Evolutionary conservation across 2,888 invertebrate species (phyloP).

Genomic region (Oxyscelio sp.): DNA sequence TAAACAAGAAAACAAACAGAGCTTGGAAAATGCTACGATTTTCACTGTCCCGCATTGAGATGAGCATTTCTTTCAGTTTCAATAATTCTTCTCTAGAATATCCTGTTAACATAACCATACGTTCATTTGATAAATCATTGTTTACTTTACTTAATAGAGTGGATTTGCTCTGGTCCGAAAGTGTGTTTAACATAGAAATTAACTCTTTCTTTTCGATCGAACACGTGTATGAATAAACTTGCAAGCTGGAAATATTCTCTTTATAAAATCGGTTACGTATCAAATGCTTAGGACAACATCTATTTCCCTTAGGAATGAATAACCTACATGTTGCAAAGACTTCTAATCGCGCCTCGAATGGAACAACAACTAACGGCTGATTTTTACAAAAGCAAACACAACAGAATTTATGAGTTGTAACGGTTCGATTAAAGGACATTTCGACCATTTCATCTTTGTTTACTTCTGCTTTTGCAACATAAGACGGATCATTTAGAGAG

Average conservation of each 20-base stretch:
- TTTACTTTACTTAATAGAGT: too few relatives aligned
- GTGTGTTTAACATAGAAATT: conserved; percentile 10
- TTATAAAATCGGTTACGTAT: conserved; percentile 33
- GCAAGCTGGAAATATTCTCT: conserved; percentile 14
- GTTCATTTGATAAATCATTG: conserved; percentile 32
- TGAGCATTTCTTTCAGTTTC: too few relatives aligned
- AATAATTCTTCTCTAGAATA: too few relatives aligned
- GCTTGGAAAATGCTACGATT: conserved; percentile 23
- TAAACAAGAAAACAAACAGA: conserved; percentile 29
- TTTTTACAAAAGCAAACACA: conserved; percentile 6
- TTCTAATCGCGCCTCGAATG: conserved; percentile 24
- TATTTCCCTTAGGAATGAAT: conserved; percentile 29
- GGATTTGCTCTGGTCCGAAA: too few relatives aligned
- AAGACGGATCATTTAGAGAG: too few relatives aligned
- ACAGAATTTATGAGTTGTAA: conserved; percentile 23
- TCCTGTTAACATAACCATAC: too few relatives aligned
- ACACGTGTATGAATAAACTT: neutral
- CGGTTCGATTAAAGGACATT: conserved; percentile 16
- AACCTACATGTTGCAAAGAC: conserved; percentile 8
- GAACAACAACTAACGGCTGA: conserved; percentile 27
- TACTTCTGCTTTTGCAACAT: too few relatives aligned
- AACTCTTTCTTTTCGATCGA: conserved; percentile 13
- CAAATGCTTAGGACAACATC: conserved; percentile 22
- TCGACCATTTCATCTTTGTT: conserved; percentile 40
- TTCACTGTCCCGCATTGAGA: conserved; percentile 29